Evolutionary conservation across 2,797 vertebrate genomes (phyloP).

Genomic region (Hozukius guyotensis): DNA sequence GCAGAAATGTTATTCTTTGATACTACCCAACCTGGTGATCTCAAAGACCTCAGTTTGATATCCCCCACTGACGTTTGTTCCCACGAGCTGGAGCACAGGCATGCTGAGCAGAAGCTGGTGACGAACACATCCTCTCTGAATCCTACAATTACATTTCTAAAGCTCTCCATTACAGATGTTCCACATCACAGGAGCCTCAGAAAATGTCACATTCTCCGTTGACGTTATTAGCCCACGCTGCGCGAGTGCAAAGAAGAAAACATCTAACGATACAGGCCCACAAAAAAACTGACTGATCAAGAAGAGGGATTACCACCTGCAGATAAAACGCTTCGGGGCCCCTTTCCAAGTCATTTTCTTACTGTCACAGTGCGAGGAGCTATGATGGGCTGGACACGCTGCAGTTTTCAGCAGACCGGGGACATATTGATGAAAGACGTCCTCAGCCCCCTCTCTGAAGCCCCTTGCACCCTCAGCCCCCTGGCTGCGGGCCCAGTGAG

Average conservation of each 20-base stretch:
- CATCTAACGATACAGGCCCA: not conserved
- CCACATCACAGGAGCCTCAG: constrained; percentile 47
- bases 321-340: constrained; percentile 45
- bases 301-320: constrained; percentile 45
- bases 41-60: not conserved
- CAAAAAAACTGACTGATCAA: constrained; percentile 30
- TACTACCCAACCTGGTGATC: not conserved
- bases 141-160: constrained; percentile 45
- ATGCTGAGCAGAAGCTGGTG: constrained; percentile 7
- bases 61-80: not conserved
- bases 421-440: constrained; percentile 72
- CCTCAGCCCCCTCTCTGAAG: constrained; percentile 64
- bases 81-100: not conserved
- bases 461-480: constrained; percentile 42
- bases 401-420: constrained; percentile 66
- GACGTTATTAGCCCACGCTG: constrained; percentile 30
- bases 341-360: constrained; percentile 32
- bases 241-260: constrained; percentile 10
- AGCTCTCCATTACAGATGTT: constrained; percentile 35
- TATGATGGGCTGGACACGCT: constrained; percentile 28
- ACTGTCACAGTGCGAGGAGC: constrained; percentile 22
- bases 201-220: constrained; percentile 28
- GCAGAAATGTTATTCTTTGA: not conserved
- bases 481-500: constrained; percentile 53
- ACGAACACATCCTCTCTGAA: constrained; percentile 21